These are phyloP conservation scores for Chiloscyllium punctatum DNA, from an alignment of 2,797 vertebrate genomes.

Conservation along the genomic window DNA sequence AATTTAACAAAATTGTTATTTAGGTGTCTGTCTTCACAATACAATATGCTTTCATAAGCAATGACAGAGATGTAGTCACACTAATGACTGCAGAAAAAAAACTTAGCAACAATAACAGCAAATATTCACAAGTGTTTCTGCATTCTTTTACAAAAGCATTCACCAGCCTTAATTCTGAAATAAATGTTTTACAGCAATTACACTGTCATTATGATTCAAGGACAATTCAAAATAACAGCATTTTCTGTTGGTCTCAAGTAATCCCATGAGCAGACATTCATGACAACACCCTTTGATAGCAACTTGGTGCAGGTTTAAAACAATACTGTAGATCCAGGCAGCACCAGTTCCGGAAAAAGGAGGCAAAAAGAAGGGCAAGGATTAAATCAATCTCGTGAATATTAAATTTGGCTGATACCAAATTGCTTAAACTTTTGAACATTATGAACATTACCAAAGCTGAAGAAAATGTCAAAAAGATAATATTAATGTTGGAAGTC, in stretches of 20 bases:
- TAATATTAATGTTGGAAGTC: background rate
- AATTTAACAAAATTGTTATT: background rate
- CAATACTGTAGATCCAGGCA: background rate
- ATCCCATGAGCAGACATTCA: background rate
- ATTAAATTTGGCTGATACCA: background rate
- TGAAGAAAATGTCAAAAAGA: background rate
- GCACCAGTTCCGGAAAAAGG: background rate
- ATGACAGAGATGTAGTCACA: background rate
- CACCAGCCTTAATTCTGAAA: slow-evolving; percentile 6
- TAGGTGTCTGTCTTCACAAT: background rate
- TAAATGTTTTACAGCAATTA: background rate
- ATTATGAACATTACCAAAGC: background rate
- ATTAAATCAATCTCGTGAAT: background rate
- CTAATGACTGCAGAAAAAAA: background rate
- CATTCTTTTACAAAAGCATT: slow-evolving; percentile 1
- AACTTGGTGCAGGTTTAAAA: background rate
- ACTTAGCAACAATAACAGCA: background rate
- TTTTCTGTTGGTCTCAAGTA: background rate
- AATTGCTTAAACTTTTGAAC: background rate
- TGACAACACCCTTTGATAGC: background rate
- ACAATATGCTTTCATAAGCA: background rate
- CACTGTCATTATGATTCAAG: background rate
- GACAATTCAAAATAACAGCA: background rate
- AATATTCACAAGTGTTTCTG: background rate
- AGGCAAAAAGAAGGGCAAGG: background rate